Base-by-base conservation (phyloP, 64 coral and sea anemone genomes). In the Orbicella faveolata region DNA sequence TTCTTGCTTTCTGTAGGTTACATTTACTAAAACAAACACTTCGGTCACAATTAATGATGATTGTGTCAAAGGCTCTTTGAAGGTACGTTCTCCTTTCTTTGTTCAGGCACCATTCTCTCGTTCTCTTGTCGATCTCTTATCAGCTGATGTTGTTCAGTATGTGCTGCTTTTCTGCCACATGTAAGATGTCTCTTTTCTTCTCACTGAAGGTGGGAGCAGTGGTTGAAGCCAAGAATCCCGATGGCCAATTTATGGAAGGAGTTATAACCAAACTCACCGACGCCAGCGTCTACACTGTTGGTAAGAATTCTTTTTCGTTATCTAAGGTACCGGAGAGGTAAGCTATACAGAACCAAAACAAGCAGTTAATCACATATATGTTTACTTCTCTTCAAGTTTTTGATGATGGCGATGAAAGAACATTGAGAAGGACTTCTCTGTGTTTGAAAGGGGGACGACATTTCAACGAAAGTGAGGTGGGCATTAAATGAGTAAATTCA, bases 351-450 rank as follows among this genome's bases (percentile, higher is more conserved):
- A 83, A 39, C 7, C 7, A 63, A 83, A 90, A 89, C 62, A 79
- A 84, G 66, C 9, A 69, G 73, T 33, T 23, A 44, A 80, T 75
- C 76, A 63, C 62, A 20, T 75, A 77, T 84, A 9, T 79, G 65
- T 37, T 64, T 80, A 67, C 16, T 86, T 41, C 26, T 70, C 88
- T 53, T 59, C 52, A 80, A 98, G 97, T 99, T 37, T 99, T 99
- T 79, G 97, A 99, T 91, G 97, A 99, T 96, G 97, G 97, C 44
- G 97, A 99, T 75, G 97, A 99, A 83, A 93, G 97, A 73, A 99
- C 97, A 7, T 89, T 99, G 36, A 90, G 94, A 20, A 90, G 97
- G 74, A 93, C 97, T 75, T 99, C 97, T 76, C 55, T 99, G 36
- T 99, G 97, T 79, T 80, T 99, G 20, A 99, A 99, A 68, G 97